Evolutionary conservation across 2,113 vertebrate species (phyloP).

Genomic region (Brachionichthys hirsutus): DNA sequence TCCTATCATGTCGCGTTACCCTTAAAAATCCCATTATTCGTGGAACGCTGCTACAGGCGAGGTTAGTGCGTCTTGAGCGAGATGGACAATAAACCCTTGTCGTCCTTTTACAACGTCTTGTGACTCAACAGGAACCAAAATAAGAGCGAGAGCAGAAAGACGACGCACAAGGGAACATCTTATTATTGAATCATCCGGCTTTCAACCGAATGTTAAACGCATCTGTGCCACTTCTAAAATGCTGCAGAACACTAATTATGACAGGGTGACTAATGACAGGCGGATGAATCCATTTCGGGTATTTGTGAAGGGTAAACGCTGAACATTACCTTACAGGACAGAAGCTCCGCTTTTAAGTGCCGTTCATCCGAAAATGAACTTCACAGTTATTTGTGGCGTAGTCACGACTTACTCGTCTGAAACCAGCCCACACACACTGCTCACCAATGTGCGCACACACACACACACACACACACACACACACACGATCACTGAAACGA

Average conservation of each 20-base stretch:
- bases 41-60: constrained; percentile 36
- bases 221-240: neutral
- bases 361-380: constrained; percentile 34
- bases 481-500: too few species aligned
- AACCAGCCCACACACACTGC: constrained; percentile 29
- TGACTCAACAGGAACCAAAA: constrained; percentile 9
- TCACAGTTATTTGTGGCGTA: constrained; percentile 15
- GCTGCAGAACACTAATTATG: constrained; percentile 47
- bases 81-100: constrained; percentile 7
- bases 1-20: constrained; percentile 24
- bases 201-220: neutral
- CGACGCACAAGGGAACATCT: neutral
- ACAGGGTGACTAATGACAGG: constrained; percentile 44
- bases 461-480: too few species aligned
- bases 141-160: neutral
- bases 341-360: constrained; percentile 20
- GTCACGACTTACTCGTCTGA: constrained; percentile 34
- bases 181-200: neutral
- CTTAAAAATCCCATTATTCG: constrained; percentile 39
- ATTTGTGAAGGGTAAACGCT: constrained; percentile 22
- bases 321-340: constrained; percentile 27
- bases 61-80: constrained; percentile 38
- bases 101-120: constrained; percentile 9
- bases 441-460: neutral
- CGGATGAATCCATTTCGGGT: constrained; percentile 25